Evolutionary conservation across 92 coral and sea anemone genomes (phyloP), one percentile per base, ranked within the genome.

Genomic region (Palythoa grandis): DNA sequence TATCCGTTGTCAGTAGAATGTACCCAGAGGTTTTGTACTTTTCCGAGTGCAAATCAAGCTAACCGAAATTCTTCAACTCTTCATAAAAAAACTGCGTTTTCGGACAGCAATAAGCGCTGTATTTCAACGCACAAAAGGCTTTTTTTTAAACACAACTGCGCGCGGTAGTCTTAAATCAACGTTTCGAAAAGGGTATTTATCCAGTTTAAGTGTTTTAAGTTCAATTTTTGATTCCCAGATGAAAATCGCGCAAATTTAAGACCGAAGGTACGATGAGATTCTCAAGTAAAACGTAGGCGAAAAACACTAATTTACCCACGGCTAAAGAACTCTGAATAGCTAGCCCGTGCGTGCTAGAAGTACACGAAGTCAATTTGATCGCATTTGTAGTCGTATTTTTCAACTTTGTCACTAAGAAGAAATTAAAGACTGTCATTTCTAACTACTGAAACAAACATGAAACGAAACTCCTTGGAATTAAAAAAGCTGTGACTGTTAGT

Each of bases 281-380:
- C 20, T 72, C 7, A 11, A 20, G 8, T 24, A 67, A 15, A 0
- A 10, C 37, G 56, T 37, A 72, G 56, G 11, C 56, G 23, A 43
- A 14, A 72, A 72, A 37, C 77, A 52, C 56, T 40, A 72, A 72
- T 72, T 48, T 48, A 39, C 56, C 19, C 12, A 72, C 40, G 19
- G 16, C 23, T 43, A 15, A 17, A 53, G 47, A 48, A 43, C 6
- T 0, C 47, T 7, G 47, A 40, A n/a, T n/a, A n/a, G 52, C 29
- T 24, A 19, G 52, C 37, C 37, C 16, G 76, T 29, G 40, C 12
- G 16, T 29, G 48, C 76, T 1, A 71, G 20, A 71, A 13, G 76
- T 71, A 71, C 29, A 71, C 76, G 16, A 71, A 37, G 2, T 37
- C 74, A 17, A 70, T 25, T 70, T 47, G 48, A 70, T 70, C 74